Conservation (phyloP, 2,888 invertebrate species). For the Chironomus tentans region DNA sequence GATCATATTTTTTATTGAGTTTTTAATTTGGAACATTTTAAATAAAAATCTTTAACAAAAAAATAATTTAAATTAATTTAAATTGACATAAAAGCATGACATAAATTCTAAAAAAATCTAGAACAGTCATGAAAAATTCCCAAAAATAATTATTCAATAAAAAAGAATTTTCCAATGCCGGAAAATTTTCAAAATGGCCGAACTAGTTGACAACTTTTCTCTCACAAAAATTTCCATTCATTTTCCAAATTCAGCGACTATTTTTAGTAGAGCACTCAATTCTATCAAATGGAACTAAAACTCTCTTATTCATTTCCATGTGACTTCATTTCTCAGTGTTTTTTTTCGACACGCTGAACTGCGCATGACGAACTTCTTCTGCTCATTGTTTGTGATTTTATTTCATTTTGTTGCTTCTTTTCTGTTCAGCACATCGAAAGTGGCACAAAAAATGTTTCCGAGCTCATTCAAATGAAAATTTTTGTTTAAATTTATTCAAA, state of each 20-base stretch:
- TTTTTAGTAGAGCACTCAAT: neutral
- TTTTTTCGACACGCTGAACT: neutral
- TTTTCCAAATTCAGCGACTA: neutral
- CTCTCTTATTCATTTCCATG: neutral
- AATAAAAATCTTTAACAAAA: too few relatives aligned
- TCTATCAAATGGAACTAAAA: neutral
- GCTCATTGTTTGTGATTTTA: neutral
- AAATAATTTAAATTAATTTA: too few relatives aligned
- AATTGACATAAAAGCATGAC: too few relatives aligned
- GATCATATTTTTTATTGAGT: too few relatives aligned
- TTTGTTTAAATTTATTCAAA: neutral
- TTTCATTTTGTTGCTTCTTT: neutral
- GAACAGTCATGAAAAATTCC: too few relatives aligned
- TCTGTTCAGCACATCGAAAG: neutral
- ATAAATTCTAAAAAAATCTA: too few relatives aligned
- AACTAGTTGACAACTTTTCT: too few relatives aligned
- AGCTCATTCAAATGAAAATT: neutral
- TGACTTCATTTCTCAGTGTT: neutral
- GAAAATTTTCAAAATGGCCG: too few relatives aligned
- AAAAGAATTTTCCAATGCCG: too few relatives aligned
- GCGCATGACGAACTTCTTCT: neutral
- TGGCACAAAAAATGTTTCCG: neutral
- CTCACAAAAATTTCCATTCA: too few relatives aligned
- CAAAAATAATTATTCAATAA: too few relatives aligned
- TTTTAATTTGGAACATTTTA: too few relatives aligned